Evolutionary conservation across 2,797 vertebrate species (phyloP), one percentile per base, ranked within the genome.

Genomic region (Oreochromis mossambicus): DNA sequence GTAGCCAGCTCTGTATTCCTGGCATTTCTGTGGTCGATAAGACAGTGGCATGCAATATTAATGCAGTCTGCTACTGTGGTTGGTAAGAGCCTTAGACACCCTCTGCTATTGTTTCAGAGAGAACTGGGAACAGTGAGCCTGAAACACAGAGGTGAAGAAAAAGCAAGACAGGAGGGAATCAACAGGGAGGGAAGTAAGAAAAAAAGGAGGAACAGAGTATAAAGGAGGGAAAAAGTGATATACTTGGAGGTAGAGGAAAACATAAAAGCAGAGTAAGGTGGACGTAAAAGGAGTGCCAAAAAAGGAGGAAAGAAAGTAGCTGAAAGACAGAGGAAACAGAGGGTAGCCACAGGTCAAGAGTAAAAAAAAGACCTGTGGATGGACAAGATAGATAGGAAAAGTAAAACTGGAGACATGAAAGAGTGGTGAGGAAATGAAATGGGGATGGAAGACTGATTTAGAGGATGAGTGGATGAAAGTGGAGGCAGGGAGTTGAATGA

Each of bases 1-100:
- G 90, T 92, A 92, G 85, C 88, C 79, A 84, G 83, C 86, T 91
- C 91, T 94, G 93, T 95, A 94, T 96, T 95, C 93, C 95, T 95
- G 95, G 93, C 91, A 93, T 92, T 85, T 89, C 92, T 86, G 89
- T 92, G 94, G 95, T 96, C 95, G 92, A 96, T 95, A 95, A 91
- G 87, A 95, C 92, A 91, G 91, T 92, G 87, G 91, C 94, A 94
- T 96, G 93, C 95, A 96, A 96, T 95, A 96, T 96, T 96, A 96
- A 96, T 96, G 92, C 84, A 86, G 91, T 78, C 86, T 94, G 95
- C 91, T 87, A 91, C 89, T 95, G 94, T 94, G 94, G 94, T 94
- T 94, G 92, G 88, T 95, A 93, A 95, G 95, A 95, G 94, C 90
- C 84, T 92, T 51, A 87, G 92, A 94, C 93, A 92, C 90, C 87